Evolutionary conservation across 2,113 vertebrate species (phyloP).

Genomic region (Oreochromis spilurus): DNA sequence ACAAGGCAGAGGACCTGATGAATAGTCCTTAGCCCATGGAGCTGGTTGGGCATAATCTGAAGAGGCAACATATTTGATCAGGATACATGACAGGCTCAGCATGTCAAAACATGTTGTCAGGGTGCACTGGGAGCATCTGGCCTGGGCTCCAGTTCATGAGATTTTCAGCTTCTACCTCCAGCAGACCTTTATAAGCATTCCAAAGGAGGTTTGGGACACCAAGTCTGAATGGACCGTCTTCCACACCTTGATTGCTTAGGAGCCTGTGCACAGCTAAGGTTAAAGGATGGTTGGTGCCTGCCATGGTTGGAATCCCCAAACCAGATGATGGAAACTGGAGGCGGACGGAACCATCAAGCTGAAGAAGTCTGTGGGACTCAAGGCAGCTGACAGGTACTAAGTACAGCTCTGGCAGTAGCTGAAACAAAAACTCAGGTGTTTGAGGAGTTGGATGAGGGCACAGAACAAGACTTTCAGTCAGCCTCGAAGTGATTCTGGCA

Average conservation of each 20-base stretch:
- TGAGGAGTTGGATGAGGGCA: neutral
- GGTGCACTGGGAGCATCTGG: neutral
- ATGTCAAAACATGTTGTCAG: neutral
- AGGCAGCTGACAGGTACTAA: neutral
- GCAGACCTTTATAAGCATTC: neutral
- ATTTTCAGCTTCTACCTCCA: neutral
- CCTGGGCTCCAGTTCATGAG: neutral
- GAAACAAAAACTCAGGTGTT: neutral
- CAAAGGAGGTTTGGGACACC: neutral
- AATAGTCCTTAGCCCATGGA: neutral
- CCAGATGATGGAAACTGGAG: neutral
- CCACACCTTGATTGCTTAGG: neutral
- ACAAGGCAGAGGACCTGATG: neutral
- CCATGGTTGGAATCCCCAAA: neutral
- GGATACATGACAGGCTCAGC: neutral
- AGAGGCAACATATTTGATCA: neutral
- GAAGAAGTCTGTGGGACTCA: neutral
- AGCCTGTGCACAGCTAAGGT: neutral
- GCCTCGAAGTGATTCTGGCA: neutral
- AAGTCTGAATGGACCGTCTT: neutral
- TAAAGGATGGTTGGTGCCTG: neutral
- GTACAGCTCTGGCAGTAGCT: neutral
- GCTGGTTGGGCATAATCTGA: neutral
- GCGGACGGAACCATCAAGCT: neutral
- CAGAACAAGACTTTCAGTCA: no score